phyloP scores from a whole-genome alignment of 2,797 vertebrate genomes.

The Halcyon badia region DNA sequence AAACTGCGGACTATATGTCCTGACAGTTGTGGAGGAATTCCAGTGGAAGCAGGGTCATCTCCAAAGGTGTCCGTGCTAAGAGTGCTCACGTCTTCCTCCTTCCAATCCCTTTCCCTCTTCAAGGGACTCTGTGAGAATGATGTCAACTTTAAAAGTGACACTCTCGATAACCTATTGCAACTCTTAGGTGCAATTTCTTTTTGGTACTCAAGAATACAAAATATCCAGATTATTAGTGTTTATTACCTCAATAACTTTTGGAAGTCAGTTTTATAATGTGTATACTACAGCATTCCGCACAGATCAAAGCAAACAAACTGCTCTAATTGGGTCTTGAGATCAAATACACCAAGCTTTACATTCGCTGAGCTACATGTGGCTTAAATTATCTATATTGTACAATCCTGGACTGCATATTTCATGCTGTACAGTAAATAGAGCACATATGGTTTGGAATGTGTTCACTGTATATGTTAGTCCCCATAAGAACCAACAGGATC shows the following conservation, averaged over 20 bases:
- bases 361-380: constrained; percentile 18
- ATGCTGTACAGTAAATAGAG: background rate
- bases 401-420: background rate
- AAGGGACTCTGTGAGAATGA: background rate
- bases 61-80: background rate
- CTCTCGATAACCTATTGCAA: background rate
- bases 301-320: constrained; percentile 44
- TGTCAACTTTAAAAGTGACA: background rate
- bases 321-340: constrained; percentile 57
- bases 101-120: background rate
- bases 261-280: constrained; percentile 46
- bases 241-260: constrained; percentile 42
- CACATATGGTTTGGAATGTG: background rate
- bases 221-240: constrained; percentile 23
- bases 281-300: constrained; percentile 38
- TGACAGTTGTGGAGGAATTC: background rate
- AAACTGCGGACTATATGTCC: background rate
- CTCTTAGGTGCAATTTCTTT: background rate
- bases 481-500: background rate
- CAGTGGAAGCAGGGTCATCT: background rate
- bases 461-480: background rate
- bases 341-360: constrained; percentile 32
- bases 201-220: background rate
- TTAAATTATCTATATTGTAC: constrained; percentile 36
- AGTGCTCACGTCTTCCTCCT: background rate